Evolutionary conservation across 2,113 vertebrate genomes (phyloP).

Genomic region (Picathartes gymnocephalus): DNA sequence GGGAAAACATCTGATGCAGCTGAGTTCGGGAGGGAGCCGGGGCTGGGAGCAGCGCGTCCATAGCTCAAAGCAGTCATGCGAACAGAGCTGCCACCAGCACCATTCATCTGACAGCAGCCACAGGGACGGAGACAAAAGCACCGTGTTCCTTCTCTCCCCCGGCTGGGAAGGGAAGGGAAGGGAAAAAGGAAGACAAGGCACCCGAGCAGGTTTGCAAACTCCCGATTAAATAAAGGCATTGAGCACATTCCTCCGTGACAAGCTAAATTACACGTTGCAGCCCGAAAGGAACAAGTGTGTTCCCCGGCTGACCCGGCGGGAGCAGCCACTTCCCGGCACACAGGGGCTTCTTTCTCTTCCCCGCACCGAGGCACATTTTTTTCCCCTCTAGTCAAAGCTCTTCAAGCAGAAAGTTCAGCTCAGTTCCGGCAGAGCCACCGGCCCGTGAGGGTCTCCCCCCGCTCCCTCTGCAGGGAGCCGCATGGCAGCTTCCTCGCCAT

Average conservation of each 20-base stretch:
- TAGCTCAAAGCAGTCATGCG: background rate
- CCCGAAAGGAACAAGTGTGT: conserved; percentile 1
- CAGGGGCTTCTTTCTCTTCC: conserved; percentile 27
- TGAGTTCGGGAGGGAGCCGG: conserved; percentile 1
- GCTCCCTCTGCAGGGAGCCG: background rate
- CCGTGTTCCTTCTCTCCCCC: background rate
- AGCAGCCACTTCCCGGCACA: background rate
- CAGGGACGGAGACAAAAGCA: conserved; percentile 13
- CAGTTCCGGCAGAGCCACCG: background rate
- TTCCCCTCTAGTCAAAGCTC: background rate
- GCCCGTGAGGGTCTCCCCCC: background rate
- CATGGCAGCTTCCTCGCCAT: background rate
- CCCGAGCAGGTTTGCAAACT: conserved; percentile 11
- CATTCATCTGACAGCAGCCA: conserved; percentile 6
- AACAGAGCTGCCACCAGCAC: background rate
- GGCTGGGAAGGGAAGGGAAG: background rate
- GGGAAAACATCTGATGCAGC: background rate
- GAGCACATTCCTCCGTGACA: conserved; percentile 58
- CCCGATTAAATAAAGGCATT: background rate
- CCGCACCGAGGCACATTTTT: background rate
- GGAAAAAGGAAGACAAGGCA: conserved; percentile 1
- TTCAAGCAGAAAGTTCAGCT: conserved; percentile 50
- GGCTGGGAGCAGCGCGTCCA: background rate
- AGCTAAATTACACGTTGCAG: conserved; percentile 50
- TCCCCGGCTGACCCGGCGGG: background rate